phyloP scores from a whole-genome alignment of 2,888 invertebrate genomes.

The Orthosia cruda region DNA sequence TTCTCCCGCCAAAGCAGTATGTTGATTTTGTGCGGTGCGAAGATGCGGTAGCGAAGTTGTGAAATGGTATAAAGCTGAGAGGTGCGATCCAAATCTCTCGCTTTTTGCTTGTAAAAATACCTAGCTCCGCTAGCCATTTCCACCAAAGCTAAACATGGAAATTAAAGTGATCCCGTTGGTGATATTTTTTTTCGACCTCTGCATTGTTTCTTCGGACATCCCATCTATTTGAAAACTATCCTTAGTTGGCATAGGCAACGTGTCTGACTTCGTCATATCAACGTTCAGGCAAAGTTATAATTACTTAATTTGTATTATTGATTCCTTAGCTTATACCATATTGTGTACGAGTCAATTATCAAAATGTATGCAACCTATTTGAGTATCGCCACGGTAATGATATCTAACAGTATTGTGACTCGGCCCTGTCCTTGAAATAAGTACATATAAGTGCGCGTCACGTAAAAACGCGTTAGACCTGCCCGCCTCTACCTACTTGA shows the following conservation, averaged over 20 bases:
- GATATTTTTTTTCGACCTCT: not conserved
- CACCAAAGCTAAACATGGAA: not conserved
- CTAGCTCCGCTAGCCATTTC: not conserved
- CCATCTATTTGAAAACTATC: not conserved
- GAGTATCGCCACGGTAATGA: no score
- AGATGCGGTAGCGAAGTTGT: not conserved
- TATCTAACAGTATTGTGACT: no score
- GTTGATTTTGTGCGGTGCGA: not conserved
- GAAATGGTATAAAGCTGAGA: not conserved
- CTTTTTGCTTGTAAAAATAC: not conserved
- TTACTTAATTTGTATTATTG: slow-evolving; percentile 40
- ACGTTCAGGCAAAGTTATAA: slow-evolving; percentile 30
- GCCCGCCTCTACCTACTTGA: no score
- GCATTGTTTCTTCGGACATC: not conserved
- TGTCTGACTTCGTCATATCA: slow-evolving; percentile 3
- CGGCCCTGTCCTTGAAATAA: no score
- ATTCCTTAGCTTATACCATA: not conserved
- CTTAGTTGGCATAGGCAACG: not conserved
- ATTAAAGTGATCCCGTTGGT: not conserved
- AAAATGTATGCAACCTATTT: not conserved
- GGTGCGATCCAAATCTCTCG: not conserved
- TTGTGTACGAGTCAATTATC: slow-evolving; percentile 11
- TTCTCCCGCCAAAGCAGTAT: not conserved
- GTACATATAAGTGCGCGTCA: no score
- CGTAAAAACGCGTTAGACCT: no score